Conservation (phyloP, 2,888 invertebrate species). For the Thalpophila matura region DNA sequence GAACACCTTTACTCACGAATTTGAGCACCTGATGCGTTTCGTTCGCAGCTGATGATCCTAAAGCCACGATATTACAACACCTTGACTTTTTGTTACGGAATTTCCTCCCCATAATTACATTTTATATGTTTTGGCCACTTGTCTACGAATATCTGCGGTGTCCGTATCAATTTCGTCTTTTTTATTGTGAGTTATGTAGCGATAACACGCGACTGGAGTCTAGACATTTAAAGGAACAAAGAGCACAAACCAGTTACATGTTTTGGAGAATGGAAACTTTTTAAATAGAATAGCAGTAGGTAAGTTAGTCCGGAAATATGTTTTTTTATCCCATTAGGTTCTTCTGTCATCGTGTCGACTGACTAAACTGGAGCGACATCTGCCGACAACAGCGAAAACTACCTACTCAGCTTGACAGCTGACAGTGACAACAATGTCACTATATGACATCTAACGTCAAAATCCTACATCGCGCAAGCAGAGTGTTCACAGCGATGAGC, state of each 20-base stretch:
- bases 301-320: neutral
- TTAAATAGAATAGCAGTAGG: neutral
- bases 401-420: no score
- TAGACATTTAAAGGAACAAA: constrained; percentile 36
- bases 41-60: constrained; percentile 75
- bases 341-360: neutral
- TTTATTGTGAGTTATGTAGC: constrained; percentile 44
- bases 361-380: no score
- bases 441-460: no score
- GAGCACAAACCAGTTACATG: neutral
- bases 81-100: constrained; percentile 86
- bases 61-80: constrained; percentile 74
- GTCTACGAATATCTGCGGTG: constrained; percentile 66
- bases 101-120: constrained; percentile 82
- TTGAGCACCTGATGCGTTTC: constrained; percentile 82
- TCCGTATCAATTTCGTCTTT: constrained; percentile 60
- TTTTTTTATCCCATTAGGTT: neutral
- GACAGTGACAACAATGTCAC: no score
- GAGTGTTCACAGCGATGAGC: no score
- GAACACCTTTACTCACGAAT: constrained; percentile 85
- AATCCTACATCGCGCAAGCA: no score
- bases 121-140: constrained; percentile 68
- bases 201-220: constrained; percentile 36
- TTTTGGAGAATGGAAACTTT: constrained; percentile 5
- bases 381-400: no score